Evolutionary conservation across 92 coral and sea anemone genomes (phyloP).

Genomic region (Heliopora coerulea): DNA sequence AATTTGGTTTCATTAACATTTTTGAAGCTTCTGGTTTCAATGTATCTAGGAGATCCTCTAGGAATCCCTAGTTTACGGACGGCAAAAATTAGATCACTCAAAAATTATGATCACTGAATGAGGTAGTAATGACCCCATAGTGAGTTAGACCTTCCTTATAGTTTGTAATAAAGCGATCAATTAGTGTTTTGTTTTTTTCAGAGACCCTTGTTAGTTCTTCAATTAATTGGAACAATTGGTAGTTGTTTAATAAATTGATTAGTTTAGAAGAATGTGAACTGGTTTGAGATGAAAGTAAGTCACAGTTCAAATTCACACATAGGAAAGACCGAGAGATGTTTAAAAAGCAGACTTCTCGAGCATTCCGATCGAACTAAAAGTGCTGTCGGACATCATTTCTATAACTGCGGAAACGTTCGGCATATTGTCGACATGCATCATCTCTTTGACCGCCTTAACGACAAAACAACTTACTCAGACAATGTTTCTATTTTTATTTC

Average conservation of each 20-base stretch:
- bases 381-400: neutral
- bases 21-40: conserved; percentile 4
- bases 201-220: conserved; percentile 29
- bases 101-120: no score
- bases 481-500: no score
- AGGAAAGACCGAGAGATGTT: neutral
- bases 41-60: conserved; percentile 50
- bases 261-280: conserved; percentile 45
- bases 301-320: neutral
- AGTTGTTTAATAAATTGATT: conserved; percentile 13
- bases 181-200: neutral
- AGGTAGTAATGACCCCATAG: conserved; percentile 43
- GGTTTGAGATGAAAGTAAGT: no score
- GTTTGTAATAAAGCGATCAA: conserved; percentile 41
- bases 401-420: neutral
- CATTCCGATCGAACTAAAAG: neutral
- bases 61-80: conserved; percentile 44
- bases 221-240: conserved; percentile 22
- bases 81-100: no score
- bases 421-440: no score
- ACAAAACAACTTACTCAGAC: no score
- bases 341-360: neutral
- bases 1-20: neutral
- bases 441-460: no score
- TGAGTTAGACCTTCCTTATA: conserved; percentile 22